These are phyloP conservation scores for Pedicia rivosa DNA, from an alignment of 2,888 invertebrate genomes.

Conservation along the genomic window DNA sequence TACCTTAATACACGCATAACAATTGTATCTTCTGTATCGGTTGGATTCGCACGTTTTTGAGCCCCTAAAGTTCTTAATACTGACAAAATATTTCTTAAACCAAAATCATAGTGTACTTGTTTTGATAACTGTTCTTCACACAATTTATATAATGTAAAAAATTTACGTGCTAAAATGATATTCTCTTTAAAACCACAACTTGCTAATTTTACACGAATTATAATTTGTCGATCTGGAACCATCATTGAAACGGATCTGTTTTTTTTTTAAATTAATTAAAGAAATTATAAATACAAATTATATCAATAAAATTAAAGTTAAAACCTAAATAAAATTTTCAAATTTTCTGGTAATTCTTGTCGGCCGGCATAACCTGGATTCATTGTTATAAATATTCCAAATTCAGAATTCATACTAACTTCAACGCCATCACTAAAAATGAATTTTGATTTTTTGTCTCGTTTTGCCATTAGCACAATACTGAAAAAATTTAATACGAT, in stretches of 20 bases:
- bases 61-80: constrained; percentile 58
- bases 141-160: constrained; percentile 64
- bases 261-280: too few species aligned
- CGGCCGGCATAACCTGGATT: constrained; percentile 78
- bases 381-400: constrained; percentile 68
- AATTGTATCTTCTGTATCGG: constrained; percentile 56
- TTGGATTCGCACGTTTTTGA: constrained; percentile 55
- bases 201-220: constrained; percentile 70
- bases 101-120: constrained; percentile 70
- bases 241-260: constrained; percentile 77
- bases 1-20: constrained; percentile 63
- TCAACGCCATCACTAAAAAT: constrained; percentile 60
- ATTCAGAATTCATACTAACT: constrained; percentile 59
- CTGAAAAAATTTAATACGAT: constrained; percentile 19
- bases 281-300: too few species aligned
- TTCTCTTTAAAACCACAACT: constrained; percentile 74
- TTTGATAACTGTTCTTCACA: constrained; percentile 76
- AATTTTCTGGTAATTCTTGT: constrained; percentile 70
- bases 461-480: constrained; percentile 33
- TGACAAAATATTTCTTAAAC: constrained; percentile 56
- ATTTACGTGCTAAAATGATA: constrained; percentile 54
- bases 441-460: constrained; percentile 38
- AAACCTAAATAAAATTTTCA: constrained; percentile 68
- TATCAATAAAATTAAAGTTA: too few species aligned
- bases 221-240: constrained; percentile 76